Percentiles rank a stretch among this genome's conserved stretches.
These are phyloP conservation scores for Pantala flavescens DNA, from an alignment of 1,140 invertebrate genomes.

Conservation along the genomic window DNA sequence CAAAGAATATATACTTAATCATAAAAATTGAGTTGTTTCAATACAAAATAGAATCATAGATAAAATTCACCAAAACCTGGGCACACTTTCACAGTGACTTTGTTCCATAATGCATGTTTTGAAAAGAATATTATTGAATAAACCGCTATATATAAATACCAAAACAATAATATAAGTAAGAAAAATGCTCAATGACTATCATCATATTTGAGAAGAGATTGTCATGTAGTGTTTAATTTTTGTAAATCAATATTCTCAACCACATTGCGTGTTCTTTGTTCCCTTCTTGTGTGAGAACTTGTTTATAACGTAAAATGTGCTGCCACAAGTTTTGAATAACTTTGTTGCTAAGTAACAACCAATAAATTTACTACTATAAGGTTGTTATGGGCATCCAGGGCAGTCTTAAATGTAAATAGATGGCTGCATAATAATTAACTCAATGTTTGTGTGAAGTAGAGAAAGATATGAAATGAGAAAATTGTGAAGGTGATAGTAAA, in stretches of 20 bases:
- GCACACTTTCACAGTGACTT: neutral
- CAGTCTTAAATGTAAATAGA: neutral
- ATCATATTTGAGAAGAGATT: neutral
- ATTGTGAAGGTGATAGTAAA: conserved; percentile 2
- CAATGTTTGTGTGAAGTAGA: neutral
- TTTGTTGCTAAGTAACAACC: neutral
- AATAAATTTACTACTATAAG: neutral
- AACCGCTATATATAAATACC: neutral
- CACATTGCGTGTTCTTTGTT: neutral
- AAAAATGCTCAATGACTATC: conserved; percentile 6
- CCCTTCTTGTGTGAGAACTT: neutral
- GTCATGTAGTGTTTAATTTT: neutral
- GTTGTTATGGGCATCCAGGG: neutral
- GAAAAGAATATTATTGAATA: neutral
- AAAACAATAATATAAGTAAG: neutral
- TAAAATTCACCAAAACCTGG: neutral
- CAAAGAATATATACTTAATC: too few relatives aligned
- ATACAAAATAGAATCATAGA: neutral
- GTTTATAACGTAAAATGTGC: neutral
- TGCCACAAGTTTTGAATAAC: neutral
- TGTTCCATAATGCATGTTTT: conserved; percentile 5
- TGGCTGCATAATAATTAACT: conserved; percentile 10
- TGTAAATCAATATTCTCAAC: neutral
- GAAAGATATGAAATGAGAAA: neutral
- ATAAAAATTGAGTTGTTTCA: neutral